Evolutionary conservation across 2,113 vertebrate genomes (phyloP).

Genomic region (Balaeniceps rex): DNA sequence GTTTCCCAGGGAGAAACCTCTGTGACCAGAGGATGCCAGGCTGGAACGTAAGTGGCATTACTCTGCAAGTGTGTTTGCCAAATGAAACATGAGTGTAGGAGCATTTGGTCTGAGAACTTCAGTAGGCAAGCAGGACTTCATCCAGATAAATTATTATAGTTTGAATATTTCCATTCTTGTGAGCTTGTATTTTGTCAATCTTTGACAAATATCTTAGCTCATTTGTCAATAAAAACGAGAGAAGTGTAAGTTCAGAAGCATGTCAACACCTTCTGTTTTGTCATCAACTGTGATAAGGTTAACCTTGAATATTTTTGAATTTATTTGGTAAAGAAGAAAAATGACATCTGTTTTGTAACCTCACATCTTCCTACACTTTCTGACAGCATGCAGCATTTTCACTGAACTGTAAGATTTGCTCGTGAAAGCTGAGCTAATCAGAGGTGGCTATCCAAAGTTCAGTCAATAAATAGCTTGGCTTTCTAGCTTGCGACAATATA

Average conservation of each 20-base stretch:
- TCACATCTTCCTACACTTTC: conserved; percentile 62
- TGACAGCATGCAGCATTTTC: conserved; percentile 31
- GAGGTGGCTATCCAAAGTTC: conserved; percentile 60
- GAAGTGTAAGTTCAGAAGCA: background rate
- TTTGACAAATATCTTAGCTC: background rate
- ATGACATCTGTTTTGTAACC: conserved; percentile 58
- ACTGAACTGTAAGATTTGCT: conserved; percentile 28
- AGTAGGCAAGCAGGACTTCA: background rate
- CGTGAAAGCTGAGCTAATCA: conserved; percentile 64
- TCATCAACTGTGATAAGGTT: conserved; percentile 36
- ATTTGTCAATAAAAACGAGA: conserved; percentile 10
- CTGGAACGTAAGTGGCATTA: background rate
- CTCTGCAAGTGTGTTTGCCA: background rate
- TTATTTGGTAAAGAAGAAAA: conserved; percentile 29
- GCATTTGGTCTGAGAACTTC: background rate
- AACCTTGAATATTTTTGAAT: conserved; percentile 49
- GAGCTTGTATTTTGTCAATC: background rate
- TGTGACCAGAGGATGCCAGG: background rate
- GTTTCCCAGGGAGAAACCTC: background rate
- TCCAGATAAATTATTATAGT: background rate
- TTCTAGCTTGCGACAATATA: conserved; percentile 46
- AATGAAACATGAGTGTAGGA: background rate
- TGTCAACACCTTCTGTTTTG: conserved; percentile 54
- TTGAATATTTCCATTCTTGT: background rate
- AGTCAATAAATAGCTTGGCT: conserved; percentile 70